These are phyloP conservation scores for Boloria euphrosyne DNA, from an alignment of 2,888 invertebrate genomes.

Conservation along the genomic window DNA sequence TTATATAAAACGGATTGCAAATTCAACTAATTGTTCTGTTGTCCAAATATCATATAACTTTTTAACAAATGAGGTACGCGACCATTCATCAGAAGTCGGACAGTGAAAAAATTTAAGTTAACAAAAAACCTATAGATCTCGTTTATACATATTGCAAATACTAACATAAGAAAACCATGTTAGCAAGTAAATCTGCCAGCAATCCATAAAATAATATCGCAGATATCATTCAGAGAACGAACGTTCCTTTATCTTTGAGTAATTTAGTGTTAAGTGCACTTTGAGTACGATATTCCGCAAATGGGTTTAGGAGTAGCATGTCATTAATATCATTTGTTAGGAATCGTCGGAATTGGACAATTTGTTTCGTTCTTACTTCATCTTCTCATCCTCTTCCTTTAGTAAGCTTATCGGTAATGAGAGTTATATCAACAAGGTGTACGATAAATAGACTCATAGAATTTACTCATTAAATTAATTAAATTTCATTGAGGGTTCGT, in stretches of 20 bases:
- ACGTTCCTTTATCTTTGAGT: conserved; percentile 43
- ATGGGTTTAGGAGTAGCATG: conserved; percentile 49
- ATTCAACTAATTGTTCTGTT: too few species aligned
- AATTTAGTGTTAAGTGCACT: conserved; percentile 38
- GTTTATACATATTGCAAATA: conserved; percentile 25
- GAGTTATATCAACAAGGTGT: too few species aligned
- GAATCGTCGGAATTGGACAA: conserved; percentile 79
- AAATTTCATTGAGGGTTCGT: too few species aligned
- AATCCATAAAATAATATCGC: conserved; percentile 55
- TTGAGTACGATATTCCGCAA: conserved; percentile 40
- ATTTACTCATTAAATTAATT: too few species aligned
- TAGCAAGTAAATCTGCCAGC: conserved; percentile 44
- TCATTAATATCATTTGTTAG: conserved; percentile 69
- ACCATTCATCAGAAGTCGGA: too few species aligned
- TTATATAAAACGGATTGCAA: too few species aligned
- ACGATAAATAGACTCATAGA: too few species aligned
- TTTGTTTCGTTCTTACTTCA: conserved; percentile 51
- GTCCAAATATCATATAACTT: too few species aligned
- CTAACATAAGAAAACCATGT: conserved; percentile 44
- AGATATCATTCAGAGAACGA: conserved; percentile 45
- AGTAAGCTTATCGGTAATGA: too few species aligned
- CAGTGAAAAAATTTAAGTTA: too few species aligned
- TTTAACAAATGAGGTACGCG: too few species aligned
- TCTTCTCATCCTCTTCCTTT: conserved; percentile 3
- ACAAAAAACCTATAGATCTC: background rate